These are phyloP conservation scores for cat (Felis catus) DNA, from an alignment of 2,113 vertebrate genomes.

Conservation along the genomic window DNA sequence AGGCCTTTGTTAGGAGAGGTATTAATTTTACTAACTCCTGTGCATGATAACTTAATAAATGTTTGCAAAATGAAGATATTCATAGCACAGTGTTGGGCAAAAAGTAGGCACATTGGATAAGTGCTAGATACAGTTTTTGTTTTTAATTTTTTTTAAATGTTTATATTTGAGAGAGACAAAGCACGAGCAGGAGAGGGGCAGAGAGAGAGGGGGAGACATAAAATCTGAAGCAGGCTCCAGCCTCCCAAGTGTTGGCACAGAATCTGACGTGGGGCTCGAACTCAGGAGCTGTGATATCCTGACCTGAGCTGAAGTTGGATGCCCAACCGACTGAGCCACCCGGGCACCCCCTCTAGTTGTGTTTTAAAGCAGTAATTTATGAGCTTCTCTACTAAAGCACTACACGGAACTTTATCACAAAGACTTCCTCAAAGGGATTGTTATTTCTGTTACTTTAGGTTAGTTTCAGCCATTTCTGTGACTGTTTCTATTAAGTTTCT, in stretches of 20 bases:
- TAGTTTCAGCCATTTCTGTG: background rate
- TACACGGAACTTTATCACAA: background rate
- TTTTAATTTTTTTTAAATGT: background rate
- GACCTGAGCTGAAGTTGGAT: no score
- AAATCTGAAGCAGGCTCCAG: no score
- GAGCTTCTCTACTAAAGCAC: background rate
- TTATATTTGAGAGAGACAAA: no score
- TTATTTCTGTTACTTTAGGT: conserved; percentile 34
- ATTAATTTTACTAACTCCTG: conserved; percentile 6
- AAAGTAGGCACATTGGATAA: background rate
- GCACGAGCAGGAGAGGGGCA: no score
- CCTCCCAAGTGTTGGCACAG: no score
- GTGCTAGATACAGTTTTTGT: background rate
- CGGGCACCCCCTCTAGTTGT: background rate
- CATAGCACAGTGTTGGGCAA: background rate
- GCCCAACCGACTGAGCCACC: no score
- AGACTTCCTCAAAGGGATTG: background rate
- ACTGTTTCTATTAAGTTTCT: background rate
- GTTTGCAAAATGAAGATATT: background rate
- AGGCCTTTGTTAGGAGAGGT: conserved; percentile 20
- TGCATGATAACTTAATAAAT: background rate
- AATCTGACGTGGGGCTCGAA: no score
- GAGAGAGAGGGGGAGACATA: no score
- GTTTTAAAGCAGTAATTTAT: background rate
- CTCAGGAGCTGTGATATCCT: no score